Percentiles rank a stretch among this genome's conserved stretches.
Conservation (phyloP, 2,113 vertebrate genomes). For the Kryptolebias marmoratus region DNA sequence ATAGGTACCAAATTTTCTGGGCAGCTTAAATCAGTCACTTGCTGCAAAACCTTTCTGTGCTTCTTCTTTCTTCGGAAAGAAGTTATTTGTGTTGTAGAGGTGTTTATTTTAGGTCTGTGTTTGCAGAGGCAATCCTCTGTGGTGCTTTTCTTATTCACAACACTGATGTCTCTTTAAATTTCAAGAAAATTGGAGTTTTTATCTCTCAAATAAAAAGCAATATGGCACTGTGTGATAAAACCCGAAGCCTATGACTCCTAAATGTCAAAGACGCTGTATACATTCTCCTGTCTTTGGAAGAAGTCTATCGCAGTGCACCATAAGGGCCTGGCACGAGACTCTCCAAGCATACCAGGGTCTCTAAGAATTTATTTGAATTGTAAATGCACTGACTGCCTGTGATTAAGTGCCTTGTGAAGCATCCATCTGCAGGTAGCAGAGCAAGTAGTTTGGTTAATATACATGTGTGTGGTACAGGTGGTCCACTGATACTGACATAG, state of each 20-base stretch:
- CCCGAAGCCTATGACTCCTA: slow-evolving; percentile 9
- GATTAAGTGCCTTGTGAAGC: slow-evolving; percentile 45
- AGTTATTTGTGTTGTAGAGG: slow-evolving; percentile 2
- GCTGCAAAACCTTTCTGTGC: neutral
- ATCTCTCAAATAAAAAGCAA: slow-evolving; percentile 24
- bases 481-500: slow-evolving; percentile 14
- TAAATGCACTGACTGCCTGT: slow-evolving; percentile 46
- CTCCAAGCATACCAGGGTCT: slow-evolving; percentile 10
- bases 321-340: slow-evolving; percentile 24
- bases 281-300: slow-evolving; percentile 13
- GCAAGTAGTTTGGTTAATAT: slow-evolving; percentile 27
- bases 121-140: neutral
- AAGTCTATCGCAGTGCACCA: slow-evolving; percentile 21
- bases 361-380: slow-evolving; percentile 53
- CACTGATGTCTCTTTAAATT: slow-evolving; percentile 5
- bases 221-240: slow-evolving; percentile 24
- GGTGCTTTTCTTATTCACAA: neutral
- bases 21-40: neutral
- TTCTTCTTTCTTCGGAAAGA: neutral
- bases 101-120: slow-evolving; percentile 1
- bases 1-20: neutral
- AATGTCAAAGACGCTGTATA: slow-evolving; percentile 24
- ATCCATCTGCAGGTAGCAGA: slow-evolving; percentile 34
- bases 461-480: slow-evolving; percentile 6
- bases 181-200: slow-evolving; percentile 9